Evolutionary conservation across 2,797 vertebrate species (phyloP), one percentile per base, ranked within the genome.

Genomic region (Pelobates cultripes): DNA sequence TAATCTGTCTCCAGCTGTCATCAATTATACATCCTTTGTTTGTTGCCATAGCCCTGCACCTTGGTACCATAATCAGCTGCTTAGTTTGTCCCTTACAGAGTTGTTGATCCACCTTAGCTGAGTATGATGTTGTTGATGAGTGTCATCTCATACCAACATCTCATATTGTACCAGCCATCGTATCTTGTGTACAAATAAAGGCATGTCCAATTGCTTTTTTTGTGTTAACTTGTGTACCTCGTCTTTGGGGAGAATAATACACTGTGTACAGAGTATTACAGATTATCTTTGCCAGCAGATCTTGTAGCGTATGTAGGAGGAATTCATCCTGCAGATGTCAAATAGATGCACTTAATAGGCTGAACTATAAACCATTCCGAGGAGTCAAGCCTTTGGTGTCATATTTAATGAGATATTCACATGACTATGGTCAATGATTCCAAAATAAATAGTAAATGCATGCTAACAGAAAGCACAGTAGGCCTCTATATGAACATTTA

Each of bases 361-460:
- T 70, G 42, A 70, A 41, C 43, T 44, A 45, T 45, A 70, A 70
- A 70, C 3, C 43, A 43, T 70, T 43, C 63, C 63, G 28, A 66
- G 63, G 14, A 61, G 14, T n/a, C 61, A 7, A 28, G 17, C n/a
- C 7, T 64, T 64, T 64, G 61, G 61, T 64, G 17, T 64, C 61
- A 64, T 40, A 40, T 17, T 64, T 28, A 64, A 64, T 40, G 14
- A 5, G 7, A 64, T 64, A 28, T 64, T 64, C n/a, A 40, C 14
- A 28, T 7, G n/a, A n/a, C 61, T 64, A 2, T 40, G 28, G 7
- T 14, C 61, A 40, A 14, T 41, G 61, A 40, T 14, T 64, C 61
- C 61, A 64, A 17, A 64, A n/a, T 4, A 61, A 61, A 61, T 13
- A 61, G 9, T 5, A 17, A 1, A 4, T 7, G 28, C 61, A 17